Evolutionary conservation across 2,113 vertebrate genomes (phyloP).

Genomic region (Centrocercus urophasianus): DNA sequence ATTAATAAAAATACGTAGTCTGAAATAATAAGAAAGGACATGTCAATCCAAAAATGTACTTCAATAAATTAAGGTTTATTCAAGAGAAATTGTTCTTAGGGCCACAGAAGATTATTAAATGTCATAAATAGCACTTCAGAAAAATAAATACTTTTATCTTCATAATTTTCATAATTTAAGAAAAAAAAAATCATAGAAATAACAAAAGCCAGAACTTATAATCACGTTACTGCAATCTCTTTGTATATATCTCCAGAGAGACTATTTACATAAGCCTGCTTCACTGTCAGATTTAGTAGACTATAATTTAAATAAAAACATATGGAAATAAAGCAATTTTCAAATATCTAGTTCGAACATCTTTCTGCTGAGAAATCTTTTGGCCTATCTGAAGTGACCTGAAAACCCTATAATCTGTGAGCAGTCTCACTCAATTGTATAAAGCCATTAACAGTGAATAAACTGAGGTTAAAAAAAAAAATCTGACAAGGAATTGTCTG

Average conservation of each 20-base stretch:
- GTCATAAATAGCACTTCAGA: background rate
- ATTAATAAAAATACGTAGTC: background rate
- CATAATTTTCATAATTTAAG: background rate
- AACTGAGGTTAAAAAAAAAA: background rate
- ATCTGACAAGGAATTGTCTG: background rate
- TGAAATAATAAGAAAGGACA: background rate
- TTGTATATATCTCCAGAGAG: background rate
- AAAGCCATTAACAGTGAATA: background rate
- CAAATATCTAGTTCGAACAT: background rate
- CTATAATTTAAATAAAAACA: background rate
- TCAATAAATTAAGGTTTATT: background rate
- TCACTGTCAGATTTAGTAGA: background rate
- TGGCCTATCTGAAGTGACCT: background rate
- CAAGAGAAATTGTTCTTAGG: background rate
- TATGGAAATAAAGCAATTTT: background rate
- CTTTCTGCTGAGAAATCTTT: background rate
- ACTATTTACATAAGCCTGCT: background rate
- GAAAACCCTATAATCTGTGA: background rate
- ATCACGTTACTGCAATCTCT: background rate
- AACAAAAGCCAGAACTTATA: accelerated
- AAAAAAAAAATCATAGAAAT: background rate
- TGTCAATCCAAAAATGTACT: background rate
- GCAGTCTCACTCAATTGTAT: background rate
- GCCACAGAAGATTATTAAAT: background rate
- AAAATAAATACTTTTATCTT: background rate